Evolutionary conservation across 2,113 vertebrate genomes (phyloP).

Genomic region (Bothrops jararaca): DNA sequence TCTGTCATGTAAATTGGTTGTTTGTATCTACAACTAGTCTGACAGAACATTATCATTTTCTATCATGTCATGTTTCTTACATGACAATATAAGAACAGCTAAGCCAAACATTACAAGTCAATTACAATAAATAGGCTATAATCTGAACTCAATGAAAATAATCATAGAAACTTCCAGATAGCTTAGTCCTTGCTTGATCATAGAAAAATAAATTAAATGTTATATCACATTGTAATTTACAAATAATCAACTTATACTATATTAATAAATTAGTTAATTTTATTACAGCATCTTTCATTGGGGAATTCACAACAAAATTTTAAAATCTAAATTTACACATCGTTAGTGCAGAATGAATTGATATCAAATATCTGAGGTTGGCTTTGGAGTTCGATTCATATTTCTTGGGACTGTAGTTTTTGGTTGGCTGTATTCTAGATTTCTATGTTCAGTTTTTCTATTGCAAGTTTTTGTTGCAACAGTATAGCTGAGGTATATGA

Average conservation of each 20-base stretch:
- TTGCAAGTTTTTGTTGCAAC: slow-evolving; percentile 57
- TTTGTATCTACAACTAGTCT: slow-evolving; percentile 13
- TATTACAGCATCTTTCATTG: not conserved
- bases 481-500: slow-evolving; percentile 56
- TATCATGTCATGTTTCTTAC: no score
- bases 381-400: slow-evolving; percentile 8
- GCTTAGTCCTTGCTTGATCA: not conserved
- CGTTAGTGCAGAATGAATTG: slow-evolving; percentile 20
- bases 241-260: not conserved
- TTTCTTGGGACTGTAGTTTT: slow-evolving; percentile 32
- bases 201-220: slow-evolving; percentile 23
- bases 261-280: not conserved
- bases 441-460: slow-evolving; percentile 51
- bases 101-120: not conserved
- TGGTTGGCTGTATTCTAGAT: slow-evolving; percentile 58
- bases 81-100: slow-evolving; percentile 3
- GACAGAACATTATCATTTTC: slow-evolving; percentile 13
- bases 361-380: slow-evolving; percentile 6
- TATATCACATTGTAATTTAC: slow-evolving; percentile 18
- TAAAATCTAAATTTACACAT: not conserved
- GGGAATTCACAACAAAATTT: not conserved
- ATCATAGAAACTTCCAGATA: slow-evolving; percentile 1
- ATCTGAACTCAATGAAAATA: slow-evolving; percentile 34
- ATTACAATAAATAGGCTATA: not conserved
- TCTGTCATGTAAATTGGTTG: slow-evolving; percentile 1